phyloP scores from a whole-genome alignment of 2,888 invertebrate genomes.

The Latheticus oryzae region DNA sequence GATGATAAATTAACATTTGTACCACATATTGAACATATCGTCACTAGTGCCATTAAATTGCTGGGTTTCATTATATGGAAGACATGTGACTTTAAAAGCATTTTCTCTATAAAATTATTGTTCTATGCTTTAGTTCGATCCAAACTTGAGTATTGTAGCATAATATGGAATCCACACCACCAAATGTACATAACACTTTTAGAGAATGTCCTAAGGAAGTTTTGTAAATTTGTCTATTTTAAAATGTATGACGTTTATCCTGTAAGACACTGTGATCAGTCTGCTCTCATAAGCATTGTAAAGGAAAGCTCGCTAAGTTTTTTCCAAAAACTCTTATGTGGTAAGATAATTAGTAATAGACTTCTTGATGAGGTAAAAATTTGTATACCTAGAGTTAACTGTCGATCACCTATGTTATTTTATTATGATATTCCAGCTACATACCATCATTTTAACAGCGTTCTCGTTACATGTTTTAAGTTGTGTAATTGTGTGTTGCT shows the following conservation, averaged over 20 bases:
- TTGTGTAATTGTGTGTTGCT: no score
- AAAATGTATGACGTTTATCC: neutral
- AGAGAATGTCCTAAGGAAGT: neutral
- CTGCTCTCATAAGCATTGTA: no score
- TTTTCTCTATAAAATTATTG: neutral
- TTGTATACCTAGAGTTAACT: no score
- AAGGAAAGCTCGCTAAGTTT: no score
- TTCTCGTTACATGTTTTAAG: no score
- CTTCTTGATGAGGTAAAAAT: no score
- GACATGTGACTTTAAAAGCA: neutral
- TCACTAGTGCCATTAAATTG: neutral
- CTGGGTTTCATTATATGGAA: conserved; percentile 7
- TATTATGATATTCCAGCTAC: no score
- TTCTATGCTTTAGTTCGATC: conserved; percentile 7
- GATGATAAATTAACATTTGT: neutral
- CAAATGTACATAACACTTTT: conserved; percentile 8
- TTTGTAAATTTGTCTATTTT: neutral
- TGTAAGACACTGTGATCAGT: conserved; percentile 1
- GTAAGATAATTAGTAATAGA: no score
- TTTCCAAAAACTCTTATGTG: no score
- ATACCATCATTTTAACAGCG: no score
- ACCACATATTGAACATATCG: neutral
- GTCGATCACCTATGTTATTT: no score
- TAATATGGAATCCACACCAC: no score
- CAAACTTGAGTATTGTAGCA: neutral